Evolutionary conservation across 2,888 invertebrate genomes (phyloP).

Genomic region (Cryptophagus acutangulus): DNA sequence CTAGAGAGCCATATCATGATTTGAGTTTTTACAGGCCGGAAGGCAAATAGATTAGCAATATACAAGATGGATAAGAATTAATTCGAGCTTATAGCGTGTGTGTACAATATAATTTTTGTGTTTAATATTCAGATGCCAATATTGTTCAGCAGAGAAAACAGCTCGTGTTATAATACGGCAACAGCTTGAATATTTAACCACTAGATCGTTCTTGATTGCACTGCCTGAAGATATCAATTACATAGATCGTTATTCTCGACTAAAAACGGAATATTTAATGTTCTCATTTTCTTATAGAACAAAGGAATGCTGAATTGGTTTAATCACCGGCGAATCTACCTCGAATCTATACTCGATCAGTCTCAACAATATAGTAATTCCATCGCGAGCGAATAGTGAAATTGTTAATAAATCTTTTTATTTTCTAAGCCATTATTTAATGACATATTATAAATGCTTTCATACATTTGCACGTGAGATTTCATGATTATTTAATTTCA

Average conservation of each 20-base stretch:
- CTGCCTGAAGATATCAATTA: conserved; percentile 49
- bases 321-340: too few species aligned
- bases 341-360: too few species aligned
- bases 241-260: conserved; percentile 48
- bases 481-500: conserved; percentile 27
- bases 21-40: conserved; percentile 29
- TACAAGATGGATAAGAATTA: conserved; percentile 28
- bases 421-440: too few species aligned
- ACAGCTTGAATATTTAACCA: conserved; percentile 47
- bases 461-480: conserved; percentile 19
- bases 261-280: conserved; percentile 48
- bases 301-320: conserved; percentile 38
- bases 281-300: conserved; percentile 28
- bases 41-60: conserved; percentile 32
- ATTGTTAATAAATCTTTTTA: too few species aligned
- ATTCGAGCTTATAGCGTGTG: conserved; percentile 39
- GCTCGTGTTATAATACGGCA: conserved; percentile 39
- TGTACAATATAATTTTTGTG: conserved; percentile 43
- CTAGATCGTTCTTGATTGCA: conserved; percentile 47
- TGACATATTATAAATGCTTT: too few species aligned
- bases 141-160: conserved; percentile 46
- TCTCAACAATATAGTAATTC: too few species aligned
- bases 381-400: too few species aligned
- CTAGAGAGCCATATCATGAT: too few species aligned
- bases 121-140: conserved; percentile 46